These are phyloP conservation scores for Aphelocoma californica DNA, from an alignment of 2,797 vertebrate genomes.

Conservation along the genomic window DNA sequence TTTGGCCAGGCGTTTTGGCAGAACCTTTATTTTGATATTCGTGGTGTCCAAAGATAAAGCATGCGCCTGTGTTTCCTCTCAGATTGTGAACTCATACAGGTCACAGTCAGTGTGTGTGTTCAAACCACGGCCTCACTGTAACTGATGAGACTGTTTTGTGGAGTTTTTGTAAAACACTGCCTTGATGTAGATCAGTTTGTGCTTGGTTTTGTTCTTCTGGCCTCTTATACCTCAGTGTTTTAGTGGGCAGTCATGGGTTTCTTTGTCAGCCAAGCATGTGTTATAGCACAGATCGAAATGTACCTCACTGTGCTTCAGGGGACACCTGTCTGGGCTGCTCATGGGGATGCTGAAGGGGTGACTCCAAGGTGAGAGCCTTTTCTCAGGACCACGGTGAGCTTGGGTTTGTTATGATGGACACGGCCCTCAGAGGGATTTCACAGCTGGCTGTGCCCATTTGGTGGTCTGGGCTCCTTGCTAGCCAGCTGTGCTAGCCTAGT, in stretches of 20 bases:
- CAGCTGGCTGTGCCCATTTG: neutral
- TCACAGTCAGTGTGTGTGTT: neutral
- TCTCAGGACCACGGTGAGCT: neutral
- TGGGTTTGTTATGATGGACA: neutral
- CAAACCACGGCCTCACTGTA: neutral
- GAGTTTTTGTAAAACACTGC: neutral
- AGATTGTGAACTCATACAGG: neutral
- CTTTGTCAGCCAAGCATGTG: neutral
- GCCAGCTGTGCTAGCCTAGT: neutral
- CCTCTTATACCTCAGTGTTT: neutral
- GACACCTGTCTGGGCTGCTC: neutral
- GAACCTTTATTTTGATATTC: slow-evolving; percentile 7
- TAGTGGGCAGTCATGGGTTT: neutral
- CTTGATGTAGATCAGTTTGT: neutral
- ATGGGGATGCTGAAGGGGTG: neutral
- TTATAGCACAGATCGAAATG: neutral
- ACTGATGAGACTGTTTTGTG: neutral
- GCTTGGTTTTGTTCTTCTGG: neutral
- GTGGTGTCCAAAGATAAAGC: neutral
- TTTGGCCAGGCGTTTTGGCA: neutral
- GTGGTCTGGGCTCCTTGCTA: neutral
- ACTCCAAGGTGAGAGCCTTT: neutral
- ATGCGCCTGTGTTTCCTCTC: neutral
- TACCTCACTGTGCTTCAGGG: neutral
- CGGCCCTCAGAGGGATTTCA: neutral